A percentile compares a stretch with the other conserved stretches of the same genome.
phyloP scores from a whole-genome alignment of 1,140 invertebrate species.

The Phthorimaea operculella region DNA sequence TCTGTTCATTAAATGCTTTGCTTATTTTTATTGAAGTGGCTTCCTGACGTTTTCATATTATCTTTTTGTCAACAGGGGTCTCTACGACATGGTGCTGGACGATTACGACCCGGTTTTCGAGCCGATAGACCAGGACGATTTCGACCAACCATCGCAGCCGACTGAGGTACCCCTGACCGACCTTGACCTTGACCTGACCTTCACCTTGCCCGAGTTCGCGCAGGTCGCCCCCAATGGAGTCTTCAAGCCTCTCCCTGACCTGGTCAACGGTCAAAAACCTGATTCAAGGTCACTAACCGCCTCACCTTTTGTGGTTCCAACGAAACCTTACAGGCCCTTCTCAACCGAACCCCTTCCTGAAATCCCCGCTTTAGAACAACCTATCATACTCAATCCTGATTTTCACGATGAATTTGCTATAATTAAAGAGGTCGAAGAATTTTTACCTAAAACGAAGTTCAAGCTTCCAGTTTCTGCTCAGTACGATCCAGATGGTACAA shows the following conservation, averaged over 20 bases:
- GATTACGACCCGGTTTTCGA: constrained; percentile 40
- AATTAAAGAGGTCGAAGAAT: constrained; percentile 17
- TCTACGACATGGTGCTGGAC: constrained; percentile 47
- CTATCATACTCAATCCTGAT: constrained; percentile 44
- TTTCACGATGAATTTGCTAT: constrained; percentile 37
- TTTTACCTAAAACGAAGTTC: constrained; percentile 31
- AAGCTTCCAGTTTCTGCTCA: constrained; percentile 49
- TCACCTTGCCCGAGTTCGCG: background rate
- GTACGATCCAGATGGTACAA: constrained; percentile 43
- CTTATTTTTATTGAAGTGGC: no score
- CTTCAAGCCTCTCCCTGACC: constrained; percentile 17
- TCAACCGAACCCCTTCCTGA: constrained; percentile 35
- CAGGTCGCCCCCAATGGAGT: background rate
- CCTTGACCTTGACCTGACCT: background rate
- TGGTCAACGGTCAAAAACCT: background rate
- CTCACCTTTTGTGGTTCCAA: constrained; percentile 27
- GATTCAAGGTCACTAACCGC: constrained; percentile 30
- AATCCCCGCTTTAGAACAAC: constrained; percentile 43
- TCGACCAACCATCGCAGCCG: constrained; percentile 34
- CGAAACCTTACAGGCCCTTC: constrained; percentile 46
- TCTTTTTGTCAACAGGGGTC: constrained; percentile 32
- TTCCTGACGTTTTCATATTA: no score
- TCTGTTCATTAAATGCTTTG: no score
- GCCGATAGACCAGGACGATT: constrained; percentile 41
- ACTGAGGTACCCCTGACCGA: constrained; percentile 32